phyloP scores from a whole-genome alignment of 2,888 invertebrate species.

The Choreutis nemorana region DNA sequence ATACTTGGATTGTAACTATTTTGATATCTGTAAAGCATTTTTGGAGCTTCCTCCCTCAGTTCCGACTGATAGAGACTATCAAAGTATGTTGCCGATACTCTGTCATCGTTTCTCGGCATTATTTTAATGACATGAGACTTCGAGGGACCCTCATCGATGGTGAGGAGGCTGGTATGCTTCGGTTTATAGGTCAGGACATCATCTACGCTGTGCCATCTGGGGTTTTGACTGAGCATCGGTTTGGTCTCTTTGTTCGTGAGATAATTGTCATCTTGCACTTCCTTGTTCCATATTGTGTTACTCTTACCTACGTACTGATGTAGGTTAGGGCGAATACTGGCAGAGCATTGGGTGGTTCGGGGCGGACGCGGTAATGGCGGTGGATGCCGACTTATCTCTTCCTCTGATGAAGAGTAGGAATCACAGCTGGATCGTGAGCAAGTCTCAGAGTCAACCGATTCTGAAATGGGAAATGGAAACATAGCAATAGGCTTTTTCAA shows the following conservation, averaged over 20 bases:
- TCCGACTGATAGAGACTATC: slow-evolving; percentile 40
- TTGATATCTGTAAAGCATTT: slow-evolving; percentile 32
- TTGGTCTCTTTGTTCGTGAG: slow-evolving; percentile 20
- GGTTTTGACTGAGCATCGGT: slow-evolving; percentile 25
- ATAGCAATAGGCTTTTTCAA: no score
- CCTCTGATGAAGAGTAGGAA: slow-evolving; percentile 34
- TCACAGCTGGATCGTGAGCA: slow-evolving; percentile 70
- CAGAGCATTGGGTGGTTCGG: slow-evolving; percentile 11
- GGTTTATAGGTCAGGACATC: slow-evolving; percentile 15
- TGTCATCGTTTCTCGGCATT: slow-evolving; percentile 27
- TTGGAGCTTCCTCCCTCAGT: slow-evolving; percentile 28
- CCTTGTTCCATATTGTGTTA: slow-evolving; percentile 46
- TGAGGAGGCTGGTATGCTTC: slow-evolving; percentile 16
- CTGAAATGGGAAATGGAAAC: no score
- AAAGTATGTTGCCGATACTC: slow-evolving; percentile 22
- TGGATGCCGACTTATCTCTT: slow-evolving; percentile 30
- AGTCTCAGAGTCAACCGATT: slow-evolving; percentile 76
- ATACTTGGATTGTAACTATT: slow-evolving; percentile 31
- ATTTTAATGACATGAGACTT: slow-evolving; percentile 23
- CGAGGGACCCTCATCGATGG: slow-evolving; percentile 18
- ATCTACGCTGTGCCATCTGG: slow-evolving; percentile 39
- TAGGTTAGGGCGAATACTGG: slow-evolving; percentile 46
- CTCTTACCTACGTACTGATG: slow-evolving; percentile 54
- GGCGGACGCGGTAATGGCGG: slow-evolving; percentile 32
- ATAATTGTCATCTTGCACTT: slow-evolving; percentile 22